Conservation (phyloP, 2,888 invertebrate genomes). For the Dicycla oo region DNA sequence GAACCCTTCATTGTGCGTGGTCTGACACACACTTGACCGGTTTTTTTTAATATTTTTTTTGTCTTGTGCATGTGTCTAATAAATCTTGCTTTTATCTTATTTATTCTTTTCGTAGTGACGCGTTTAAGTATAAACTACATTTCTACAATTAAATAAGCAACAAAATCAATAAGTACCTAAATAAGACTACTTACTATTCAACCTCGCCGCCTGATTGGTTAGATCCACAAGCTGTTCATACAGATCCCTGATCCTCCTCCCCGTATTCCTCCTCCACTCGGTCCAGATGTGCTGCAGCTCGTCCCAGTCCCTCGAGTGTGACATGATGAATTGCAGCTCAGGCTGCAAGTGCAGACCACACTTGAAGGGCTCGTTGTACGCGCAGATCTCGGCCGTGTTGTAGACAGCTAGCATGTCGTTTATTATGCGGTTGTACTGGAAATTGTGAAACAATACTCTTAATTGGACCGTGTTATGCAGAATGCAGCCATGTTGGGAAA, state of each 20-base stretch:
- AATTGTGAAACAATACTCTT: neutral
- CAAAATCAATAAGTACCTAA: neutral
- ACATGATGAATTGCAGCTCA: conserved; percentile 94
- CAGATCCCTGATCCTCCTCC: conserved; percentile 94
- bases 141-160: too few relatives aligned
- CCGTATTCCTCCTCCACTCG: conserved; percentile 97
- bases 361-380: conserved; percentile 95
- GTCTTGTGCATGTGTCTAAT: too few relatives aligned
- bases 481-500: too few relatives aligned
- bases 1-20: too few relatives aligned
- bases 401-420: conserved; percentile 97
- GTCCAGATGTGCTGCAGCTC: conserved; percentile 97
- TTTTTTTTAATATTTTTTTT: too few relatives aligned
- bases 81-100: too few relatives aligned
- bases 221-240: conserved; percentile 95
- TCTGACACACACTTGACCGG: too few relatives aligned
- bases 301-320: conserved; percentile 94
- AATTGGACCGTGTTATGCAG: too few relatives aligned
- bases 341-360: conserved; percentile 96
- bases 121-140: too few relatives aligned
- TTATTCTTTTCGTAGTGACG: too few relatives aligned
- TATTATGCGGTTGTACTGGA: conserved; percentile 95
- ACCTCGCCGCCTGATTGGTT: conserved; percentile 94
- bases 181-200: conserved; percentile 93
- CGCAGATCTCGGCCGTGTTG: conserved; percentile 96